Evolutionary conservation across 1,140 invertebrate genomes (phyloP).

Genomic region (Drosophila subpulchrella): DNA sequence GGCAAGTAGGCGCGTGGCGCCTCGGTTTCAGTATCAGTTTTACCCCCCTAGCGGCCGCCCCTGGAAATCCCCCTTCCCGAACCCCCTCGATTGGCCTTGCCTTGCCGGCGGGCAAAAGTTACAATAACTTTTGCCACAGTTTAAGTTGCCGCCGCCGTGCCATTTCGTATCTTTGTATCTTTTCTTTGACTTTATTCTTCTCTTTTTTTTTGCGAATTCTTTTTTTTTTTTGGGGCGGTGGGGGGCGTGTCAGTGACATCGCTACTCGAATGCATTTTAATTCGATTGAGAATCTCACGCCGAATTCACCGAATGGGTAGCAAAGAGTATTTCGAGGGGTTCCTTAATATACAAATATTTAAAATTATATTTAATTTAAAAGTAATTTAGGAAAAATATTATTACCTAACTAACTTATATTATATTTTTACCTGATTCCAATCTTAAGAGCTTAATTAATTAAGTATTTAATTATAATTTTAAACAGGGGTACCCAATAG

Average conservation of each 20-base stretch:
- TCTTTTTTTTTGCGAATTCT: conserved; percentile 27
- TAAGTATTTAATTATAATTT: neutral
- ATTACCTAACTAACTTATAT: too few relatives aligned
- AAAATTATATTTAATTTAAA: neutral
- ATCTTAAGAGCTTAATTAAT: neutral
- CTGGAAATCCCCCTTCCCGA: neutral
- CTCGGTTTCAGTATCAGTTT: conserved; percentile 28
- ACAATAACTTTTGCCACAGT: conserved; percentile 81
- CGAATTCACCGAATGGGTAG: conserved; percentile 8
- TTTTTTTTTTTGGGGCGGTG: conserved; percentile 17
- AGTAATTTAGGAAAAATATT: neutral
- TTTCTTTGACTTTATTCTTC: conserved; percentile 13
- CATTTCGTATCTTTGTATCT: conserved; percentile 55
- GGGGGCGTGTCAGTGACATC: conserved; percentile 66
- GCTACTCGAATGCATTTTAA: conserved; percentile 77
- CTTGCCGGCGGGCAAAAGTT: conserved; percentile 66
- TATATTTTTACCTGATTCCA: too few relatives aligned
- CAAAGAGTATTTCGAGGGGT: neutral
- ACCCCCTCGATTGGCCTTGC: conserved; percentile 34
- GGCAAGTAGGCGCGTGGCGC: conserved; percentile 67
- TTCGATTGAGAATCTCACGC: conserved; percentile 67
- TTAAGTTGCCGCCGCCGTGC: conserved; percentile 53
- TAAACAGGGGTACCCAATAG: neutral
- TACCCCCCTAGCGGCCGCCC: neutral
- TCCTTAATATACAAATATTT: neutral